These are phyloP conservation scores for Drosophila sproati DNA, from an alignment of 1,140 invertebrate genomes.

Conservation along the genomic window DNA sequence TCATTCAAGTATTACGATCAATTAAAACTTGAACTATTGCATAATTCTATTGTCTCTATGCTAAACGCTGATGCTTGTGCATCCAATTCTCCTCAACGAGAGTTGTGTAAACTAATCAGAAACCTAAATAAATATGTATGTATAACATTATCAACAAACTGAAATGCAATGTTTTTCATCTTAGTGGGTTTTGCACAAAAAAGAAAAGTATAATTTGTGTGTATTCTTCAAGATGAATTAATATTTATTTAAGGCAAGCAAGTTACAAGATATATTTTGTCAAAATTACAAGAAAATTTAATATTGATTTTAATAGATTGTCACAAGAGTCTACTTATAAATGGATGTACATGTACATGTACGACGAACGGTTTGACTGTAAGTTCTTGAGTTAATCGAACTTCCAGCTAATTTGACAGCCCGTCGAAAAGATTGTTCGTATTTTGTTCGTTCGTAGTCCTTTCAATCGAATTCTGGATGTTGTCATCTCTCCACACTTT, in stretches of 20 bases:
- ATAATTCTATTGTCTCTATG: conserved; percentile 9
- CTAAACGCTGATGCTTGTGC: conserved; percentile 29
- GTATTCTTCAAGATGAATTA: conserved; percentile 13
- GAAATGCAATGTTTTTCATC: background rate
- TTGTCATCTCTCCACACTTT: conserved; percentile 32
- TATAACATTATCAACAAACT: conserved; percentile 33
- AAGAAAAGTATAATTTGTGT: background rate
- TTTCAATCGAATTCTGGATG: conserved; percentile 13
- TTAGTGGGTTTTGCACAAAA: too few relatives aligned
- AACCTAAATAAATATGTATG: conserved; percentile 44
- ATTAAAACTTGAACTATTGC: background rate
- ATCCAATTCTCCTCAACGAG: conserved; percentile 17
- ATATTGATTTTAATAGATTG: conserved; percentile 50
- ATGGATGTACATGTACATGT: conserved; percentile 22
- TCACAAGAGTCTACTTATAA: conserved; percentile 59
- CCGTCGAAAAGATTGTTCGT: conserved; percentile 62
- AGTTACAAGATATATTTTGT: conserved; percentile 29
- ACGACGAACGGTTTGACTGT: conserved; percentile 49
- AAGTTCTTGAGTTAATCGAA: background rate
- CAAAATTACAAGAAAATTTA: conserved; percentile 1
- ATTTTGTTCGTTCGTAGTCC: conserved; percentile 68
- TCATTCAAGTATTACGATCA: background rate
- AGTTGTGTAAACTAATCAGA: conserved; percentile 48
- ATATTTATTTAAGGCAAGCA: conserved; percentile 43
- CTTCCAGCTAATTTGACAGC: conserved; percentile 1